Conservation (phyloP, 1,140 invertebrate species). For the Ctenoplectra terminalis region DNA sequence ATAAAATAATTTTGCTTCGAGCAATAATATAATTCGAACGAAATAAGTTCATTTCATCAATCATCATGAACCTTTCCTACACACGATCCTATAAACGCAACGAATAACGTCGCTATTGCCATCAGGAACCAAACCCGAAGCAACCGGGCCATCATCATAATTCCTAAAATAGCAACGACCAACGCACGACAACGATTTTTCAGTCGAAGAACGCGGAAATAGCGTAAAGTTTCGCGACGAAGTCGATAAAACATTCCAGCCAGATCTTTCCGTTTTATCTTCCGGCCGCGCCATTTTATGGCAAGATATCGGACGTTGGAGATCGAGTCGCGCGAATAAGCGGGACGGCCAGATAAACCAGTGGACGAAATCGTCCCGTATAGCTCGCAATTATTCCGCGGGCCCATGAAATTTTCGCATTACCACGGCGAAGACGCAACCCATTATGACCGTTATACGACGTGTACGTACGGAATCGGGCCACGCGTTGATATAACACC, state of each 20-base stretch:
- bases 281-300: not conserved
- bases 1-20: no score
- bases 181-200: not conserved
- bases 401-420: constrained; percentile 38
- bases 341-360: not conserved
- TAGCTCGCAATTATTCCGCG: constrained; percentile 30
- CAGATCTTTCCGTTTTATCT: not conserved
- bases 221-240: not conserved
- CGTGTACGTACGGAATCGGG: constrained; percentile 39
- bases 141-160: no score
- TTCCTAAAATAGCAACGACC: not conserved
- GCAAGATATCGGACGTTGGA: not conserved
- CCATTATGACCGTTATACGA: constrained; percentile 39
- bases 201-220: not conserved
- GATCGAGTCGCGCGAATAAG: not conserved
- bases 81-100: no score
- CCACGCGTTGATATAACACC: constrained; percentile 37
- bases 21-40: no score
- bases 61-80: no score
- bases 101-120: no score
- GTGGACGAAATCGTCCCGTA: not conserved
- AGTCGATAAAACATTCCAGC: not conserved
- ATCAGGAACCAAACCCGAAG: no score
- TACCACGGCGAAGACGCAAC: not conserved
- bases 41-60: no score